phyloP scores from a whole-genome alignment of 2,888 invertebrate genomes.

The Cephus pygmeus region DNA sequence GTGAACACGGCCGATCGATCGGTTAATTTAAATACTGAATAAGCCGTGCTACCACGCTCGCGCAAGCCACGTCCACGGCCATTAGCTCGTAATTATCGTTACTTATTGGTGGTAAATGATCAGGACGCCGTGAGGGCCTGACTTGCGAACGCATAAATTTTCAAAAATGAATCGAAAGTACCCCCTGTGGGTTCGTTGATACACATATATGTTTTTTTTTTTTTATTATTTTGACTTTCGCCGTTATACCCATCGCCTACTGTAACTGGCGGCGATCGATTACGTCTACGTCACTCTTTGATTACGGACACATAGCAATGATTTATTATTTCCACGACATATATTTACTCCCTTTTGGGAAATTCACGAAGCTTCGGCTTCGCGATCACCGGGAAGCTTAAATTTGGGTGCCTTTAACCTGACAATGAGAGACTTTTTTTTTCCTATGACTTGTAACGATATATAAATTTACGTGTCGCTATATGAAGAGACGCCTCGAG shows the following conservation, averaged over 20 bases:
- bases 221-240: constrained; percentile 15
- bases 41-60: constrained; percentile 36
- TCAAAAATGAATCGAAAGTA: constrained; percentile 37
- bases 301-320: background rate
- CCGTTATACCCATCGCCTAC: constrained; percentile 9
- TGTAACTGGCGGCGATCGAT: background rate
- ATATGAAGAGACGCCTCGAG: background rate
- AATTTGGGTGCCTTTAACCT: background rate
- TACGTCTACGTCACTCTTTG: background rate
- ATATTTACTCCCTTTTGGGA: background rate
- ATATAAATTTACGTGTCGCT: constrained; percentile 7
- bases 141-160: constrained; percentile 39
- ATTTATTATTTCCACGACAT: background rate
- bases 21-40: constrained; percentile 65
- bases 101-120: constrained; percentile 56
- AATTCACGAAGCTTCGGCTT: background rate
- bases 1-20: constrained; percentile 61
- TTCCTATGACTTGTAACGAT: background rate
- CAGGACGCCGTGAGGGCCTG: background rate
- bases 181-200: constrained; percentile 1
- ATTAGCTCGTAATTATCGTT: constrained; percentile 64
- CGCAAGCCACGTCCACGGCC: constrained; percentile 38
- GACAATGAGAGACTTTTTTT: background rate
- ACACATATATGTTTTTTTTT: constrained; percentile 15
- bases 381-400: background rate